These are phyloP conservation scores for Columba guinea DNA, from an alignment of 2,797 vertebrate species.

Conservation along the genomic window DNA sequence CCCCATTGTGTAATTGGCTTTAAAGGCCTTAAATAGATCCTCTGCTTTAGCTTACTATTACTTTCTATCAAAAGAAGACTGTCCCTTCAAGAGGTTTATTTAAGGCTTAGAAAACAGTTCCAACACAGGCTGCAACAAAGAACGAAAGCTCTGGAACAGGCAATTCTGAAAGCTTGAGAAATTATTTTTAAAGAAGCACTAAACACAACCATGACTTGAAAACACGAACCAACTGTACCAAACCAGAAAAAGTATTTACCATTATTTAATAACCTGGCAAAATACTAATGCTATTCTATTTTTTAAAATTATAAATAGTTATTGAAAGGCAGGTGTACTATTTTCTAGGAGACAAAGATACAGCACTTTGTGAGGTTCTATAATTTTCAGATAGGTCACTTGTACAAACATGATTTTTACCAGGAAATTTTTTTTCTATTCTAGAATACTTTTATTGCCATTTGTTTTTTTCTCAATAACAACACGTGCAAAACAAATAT, in stretches of 20 bases:
- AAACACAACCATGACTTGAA: neutral
- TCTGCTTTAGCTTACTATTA: neutral
- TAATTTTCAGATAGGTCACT: neutral
- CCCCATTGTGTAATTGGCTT: neutral
- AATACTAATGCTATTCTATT: neutral
- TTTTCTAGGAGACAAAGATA: neutral
- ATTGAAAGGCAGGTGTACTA: neutral
- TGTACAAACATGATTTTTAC: neutral
- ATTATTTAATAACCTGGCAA: neutral
- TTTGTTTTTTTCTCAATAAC: neutral
- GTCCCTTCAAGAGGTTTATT: neutral
- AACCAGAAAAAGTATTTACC: neutral
- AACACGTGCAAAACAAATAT: neutral
- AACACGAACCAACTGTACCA: fast-evolving
- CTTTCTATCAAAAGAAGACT: neutral
- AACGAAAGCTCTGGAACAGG: neutral
- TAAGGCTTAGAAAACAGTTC: neutral
- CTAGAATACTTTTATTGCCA: neutral
- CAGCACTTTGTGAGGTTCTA: neutral
- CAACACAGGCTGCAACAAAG: neutral
- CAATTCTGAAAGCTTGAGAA: neutral
- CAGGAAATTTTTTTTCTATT: neutral
- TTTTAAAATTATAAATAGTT: neutral
- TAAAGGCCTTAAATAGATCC: neutral
- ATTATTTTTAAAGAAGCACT: neutral